Percentiles rank a stretch among this genome's conserved stretches.
phyloP scores from a whole-genome alignment of 2,797 vertebrate species.

The Rhabdophis nuchalis region DNA sequence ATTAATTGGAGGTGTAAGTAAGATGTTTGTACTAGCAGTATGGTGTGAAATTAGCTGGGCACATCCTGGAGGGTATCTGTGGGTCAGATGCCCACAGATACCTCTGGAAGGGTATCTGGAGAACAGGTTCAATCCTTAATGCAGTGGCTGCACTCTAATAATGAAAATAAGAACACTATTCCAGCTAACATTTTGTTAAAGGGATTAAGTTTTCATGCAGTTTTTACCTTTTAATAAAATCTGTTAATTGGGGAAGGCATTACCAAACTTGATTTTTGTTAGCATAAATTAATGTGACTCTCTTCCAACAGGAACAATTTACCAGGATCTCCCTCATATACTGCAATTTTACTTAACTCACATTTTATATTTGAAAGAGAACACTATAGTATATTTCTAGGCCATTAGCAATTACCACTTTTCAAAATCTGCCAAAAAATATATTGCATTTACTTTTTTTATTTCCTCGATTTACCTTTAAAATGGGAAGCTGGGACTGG shows the following conservation, averaged over 20 bases:
- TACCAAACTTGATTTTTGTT: not conserved
- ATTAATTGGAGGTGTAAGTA: conserved; percentile 83
- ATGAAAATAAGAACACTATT: not conserved
- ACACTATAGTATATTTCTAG: not conserved
- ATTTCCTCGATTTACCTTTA: not conserved
- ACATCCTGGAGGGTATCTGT: not conserved
- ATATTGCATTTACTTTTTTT: not conserved
- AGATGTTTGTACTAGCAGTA: not conserved
- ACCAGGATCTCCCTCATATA: not conserved
- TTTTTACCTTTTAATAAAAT: not conserved
- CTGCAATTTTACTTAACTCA: not conserved
- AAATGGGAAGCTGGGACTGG: too few species aligned
- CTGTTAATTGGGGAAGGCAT: not conserved
- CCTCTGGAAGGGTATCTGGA: too few species aligned
- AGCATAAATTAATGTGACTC: not conserved
- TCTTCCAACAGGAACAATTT: not conserved
- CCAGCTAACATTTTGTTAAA: not conserved
- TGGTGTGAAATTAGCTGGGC: not conserved
- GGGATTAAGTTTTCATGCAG: not conserved
- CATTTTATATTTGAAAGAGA: not conserved
- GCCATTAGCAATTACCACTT: not conserved
- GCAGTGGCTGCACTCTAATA: not conserved
- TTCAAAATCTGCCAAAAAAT: not conserved
- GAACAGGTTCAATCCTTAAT: not conserved
- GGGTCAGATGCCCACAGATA: not conserved